Evolutionary conservation across 2,888 invertebrate species (phyloP), one percentile per base, ranked within the genome.

Genomic region (Drosophila seclusa): DNA sequence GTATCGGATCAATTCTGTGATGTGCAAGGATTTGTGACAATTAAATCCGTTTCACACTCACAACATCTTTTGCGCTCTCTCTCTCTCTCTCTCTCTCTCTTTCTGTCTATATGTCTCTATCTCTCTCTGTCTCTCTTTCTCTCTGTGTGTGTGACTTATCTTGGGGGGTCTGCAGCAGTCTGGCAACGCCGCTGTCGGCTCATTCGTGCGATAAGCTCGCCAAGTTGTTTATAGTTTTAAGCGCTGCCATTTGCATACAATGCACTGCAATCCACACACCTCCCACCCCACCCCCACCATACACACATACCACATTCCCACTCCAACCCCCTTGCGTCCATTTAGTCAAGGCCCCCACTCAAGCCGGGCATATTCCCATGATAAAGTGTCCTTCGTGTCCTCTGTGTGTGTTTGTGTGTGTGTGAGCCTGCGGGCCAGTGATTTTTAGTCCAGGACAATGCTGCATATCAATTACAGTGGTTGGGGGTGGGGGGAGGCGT

Each of bases 351-450:
- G 48, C 53, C 55, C 57, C 55, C 65, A 67, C 68, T 77, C 65
- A 63, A 50, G 54, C 68, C 69, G 49, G 52, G 57, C 83, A 63
- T 67, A 83, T 90, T 90, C 87, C 88, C 88, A 85, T 88, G 90
- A 90, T 89, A 87, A 91, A 90, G 83, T 73, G 73, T 67, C 80
- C 64, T 32, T 21, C 8, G 31, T 49, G 27, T 48, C 36, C 36
- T 38, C 13, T 52, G 13, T 52, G 5, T 36, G 31, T 29, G 49
- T 29, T 16, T 29, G 48, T 48, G 48, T 50, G 24, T 64, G 61
- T 60, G 66, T n/a, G 50, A 69, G 57, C 73, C 81, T 48, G 68
- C 66, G 69, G 83, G 73, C 89, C 89, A 69, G 75, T 62, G 66
- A 58, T 83, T 83, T 45, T 73, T 70, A 73, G 62, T 36, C 61